Evolutionary conservation across 2,888 invertebrate species (phyloP).

Genomic region (Empis livida): DNA sequence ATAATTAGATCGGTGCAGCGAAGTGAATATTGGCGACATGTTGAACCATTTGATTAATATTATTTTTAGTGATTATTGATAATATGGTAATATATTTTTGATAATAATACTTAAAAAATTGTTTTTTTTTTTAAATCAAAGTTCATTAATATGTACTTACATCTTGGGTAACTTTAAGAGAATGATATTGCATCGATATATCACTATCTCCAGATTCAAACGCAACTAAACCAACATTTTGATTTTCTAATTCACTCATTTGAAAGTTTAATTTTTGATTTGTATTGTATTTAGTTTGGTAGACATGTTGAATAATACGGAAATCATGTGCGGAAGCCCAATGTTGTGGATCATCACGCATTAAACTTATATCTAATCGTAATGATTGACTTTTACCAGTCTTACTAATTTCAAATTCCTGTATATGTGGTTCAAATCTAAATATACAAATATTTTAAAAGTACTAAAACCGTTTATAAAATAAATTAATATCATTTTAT

Average conservation of each 20-base stretch:
- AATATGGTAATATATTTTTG: too few species aligned
- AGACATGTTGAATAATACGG: conserved; percentile 53
- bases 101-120: too few species aligned
- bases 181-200: conserved; percentile 51
- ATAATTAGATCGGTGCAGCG: background rate
- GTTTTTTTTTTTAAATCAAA: conserved; percentile 1
- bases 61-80: too few species aligned
- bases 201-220: conserved; percentile 52
- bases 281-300: conserved; percentile 49
- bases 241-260: conserved; percentile 55
- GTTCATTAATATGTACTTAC: conserved; percentile 43
- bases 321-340: conserved; percentile 79
- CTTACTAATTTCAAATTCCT: conserved; percentile 34
- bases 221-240: conserved; percentile 52
- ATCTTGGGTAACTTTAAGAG: conserved; percentile 58
- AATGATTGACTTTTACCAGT: conserved; percentile 42
- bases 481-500: conserved; percentile 10
- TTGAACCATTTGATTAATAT: too few species aligned
- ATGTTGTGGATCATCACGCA: conserved; percentile 65
- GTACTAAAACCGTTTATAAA: too few species aligned
- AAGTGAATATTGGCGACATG: background rate
- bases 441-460: background rate
- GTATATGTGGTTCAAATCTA: conserved; percentile 24
- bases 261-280: conserved; percentile 49
- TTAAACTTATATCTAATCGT: conserved; percentile 62